These are phyloP conservation scores for Dermochelys coriacea DNA, from an alignment of 2,797 vertebrate species.

Conservation along the genomic window DNA sequence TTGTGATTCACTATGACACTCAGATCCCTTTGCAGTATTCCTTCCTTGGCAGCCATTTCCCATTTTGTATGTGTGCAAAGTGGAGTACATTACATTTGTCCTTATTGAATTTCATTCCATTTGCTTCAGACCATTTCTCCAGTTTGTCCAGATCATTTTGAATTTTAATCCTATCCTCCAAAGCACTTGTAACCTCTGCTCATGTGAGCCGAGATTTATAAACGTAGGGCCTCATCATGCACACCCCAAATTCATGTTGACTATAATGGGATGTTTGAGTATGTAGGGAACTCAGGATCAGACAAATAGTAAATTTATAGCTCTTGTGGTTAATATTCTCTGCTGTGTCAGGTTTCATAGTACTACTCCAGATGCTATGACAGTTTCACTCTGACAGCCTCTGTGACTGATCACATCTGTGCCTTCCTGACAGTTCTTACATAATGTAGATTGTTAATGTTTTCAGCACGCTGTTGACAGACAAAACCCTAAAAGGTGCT, in stretches of 20 bases:
- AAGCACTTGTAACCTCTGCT: too few relatives aligned
- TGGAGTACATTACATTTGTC: too few relatives aligned
- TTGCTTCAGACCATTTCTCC: too few relatives aligned
- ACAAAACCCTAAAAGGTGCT: constrained; percentile 20
- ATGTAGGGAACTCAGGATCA: background rate
- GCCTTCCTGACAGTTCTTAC: background rate
- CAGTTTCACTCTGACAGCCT: constrained; percentile 12
- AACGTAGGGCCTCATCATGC: background rate
- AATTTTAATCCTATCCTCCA: too few relatives aligned
- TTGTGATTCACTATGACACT: too few relatives aligned
- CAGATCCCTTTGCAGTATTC: too few relatives aligned
- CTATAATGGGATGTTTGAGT: background rate
- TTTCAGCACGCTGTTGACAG: constrained; percentile 28
- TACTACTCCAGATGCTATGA: background rate
- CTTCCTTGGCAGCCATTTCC: too few relatives aligned
- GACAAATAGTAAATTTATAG: background rate
- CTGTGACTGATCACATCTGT: constrained; percentile 20
- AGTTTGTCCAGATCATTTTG: too few relatives aligned
- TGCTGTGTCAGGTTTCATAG: background rate
- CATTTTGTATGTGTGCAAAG: too few relatives aligned
- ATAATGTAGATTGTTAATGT: background rate
- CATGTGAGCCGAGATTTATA: background rate
- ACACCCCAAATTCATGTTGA: background rate
- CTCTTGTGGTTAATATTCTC: background rate
- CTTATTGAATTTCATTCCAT: too few relatives aligned